These are phyloP conservation scores for Standfussiana lucernea DNA, from an alignment of 2,888 invertebrate species.

Conservation along the genomic window DNA sequence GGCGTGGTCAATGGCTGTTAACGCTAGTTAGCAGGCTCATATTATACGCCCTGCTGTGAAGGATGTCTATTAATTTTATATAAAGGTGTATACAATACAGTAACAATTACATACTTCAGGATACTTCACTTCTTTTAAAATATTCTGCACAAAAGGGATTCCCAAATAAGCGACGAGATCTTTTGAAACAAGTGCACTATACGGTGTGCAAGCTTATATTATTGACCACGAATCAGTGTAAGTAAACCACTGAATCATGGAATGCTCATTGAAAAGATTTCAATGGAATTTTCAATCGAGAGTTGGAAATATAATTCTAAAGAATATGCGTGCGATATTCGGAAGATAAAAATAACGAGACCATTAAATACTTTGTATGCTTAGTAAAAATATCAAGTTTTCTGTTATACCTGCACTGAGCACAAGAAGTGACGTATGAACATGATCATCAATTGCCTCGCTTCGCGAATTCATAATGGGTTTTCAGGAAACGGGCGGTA, in stretches of 20 bases:
- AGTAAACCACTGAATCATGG: slow-evolving; percentile 15
- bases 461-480: neutral
- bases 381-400: slow-evolving; percentile 3
- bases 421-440: neutral
- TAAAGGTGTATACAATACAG: slow-evolving; percentile 15
- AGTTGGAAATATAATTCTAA: neutral
- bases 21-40: slow-evolving; percentile 57
- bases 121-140: slow-evolving; percentile 11
- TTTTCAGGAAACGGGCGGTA: neutral
- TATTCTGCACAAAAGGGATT: slow-evolving; percentile 9
- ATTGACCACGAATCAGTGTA: neutral
- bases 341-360: neutral
- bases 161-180: neutral
- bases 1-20: slow-evolving; percentile 78
- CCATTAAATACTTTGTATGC: neutral
- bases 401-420: neutral
- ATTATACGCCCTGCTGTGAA: slow-evolving; percentile 41
- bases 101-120: slow-evolving; percentile 25
- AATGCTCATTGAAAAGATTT: slow-evolving; percentile 12
- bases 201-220: neutral
- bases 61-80: slow-evolving; percentile 12
- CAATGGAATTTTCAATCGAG: slow-evolving; percentile 17
- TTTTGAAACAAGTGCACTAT: slow-evolving; percentile 16
- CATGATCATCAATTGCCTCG: neutral
- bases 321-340: neutral